Evolutionary conservation across 1,140 invertebrate genomes (phyloP), one percentile per base, ranked within the genome.

Genomic region (Ruditapes philippinarum): DNA sequence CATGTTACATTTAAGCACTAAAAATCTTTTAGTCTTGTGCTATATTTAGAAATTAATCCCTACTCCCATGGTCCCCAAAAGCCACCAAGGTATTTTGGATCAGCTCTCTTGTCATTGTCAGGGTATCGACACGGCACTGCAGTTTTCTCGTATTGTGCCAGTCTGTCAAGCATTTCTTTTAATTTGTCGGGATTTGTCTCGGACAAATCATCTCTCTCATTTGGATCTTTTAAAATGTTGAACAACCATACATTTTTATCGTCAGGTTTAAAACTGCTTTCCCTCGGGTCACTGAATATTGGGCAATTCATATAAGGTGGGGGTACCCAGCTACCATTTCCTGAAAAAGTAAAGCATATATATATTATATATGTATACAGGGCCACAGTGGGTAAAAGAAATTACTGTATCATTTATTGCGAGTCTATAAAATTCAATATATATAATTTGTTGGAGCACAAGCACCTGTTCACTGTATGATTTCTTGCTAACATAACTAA

Each of bases 51-150:
- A 49, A 17, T 49, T 7, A 28, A 28, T 5, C n/a, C 40, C 89
- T 89, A 93, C 62, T 91, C 88, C 93, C 94, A 95, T n/a, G 94
- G 94, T 31, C 93, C 93, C 94, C 94, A 95, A 22, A 92, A 93
- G 14, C 93, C 93, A 11, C 90, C 93, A 49, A 91, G 91, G 0
- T 86, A 45, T 31, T 76, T 38, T 0, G 94, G 94, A 70, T 95
- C 82, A 78, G 91, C 89, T 14, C 60, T 78, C 0, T 73, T 81
- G 68, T 95, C 94, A 80, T 70, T 33, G 0, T 33, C n/a, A 1
- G 93, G 94, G 81, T 86, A 94, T 12, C 62, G 14, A 31, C 86
- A 87, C 9, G 91, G 90, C 4, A 95, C 92, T 12, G 94, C 91
- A 33, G 93, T 94, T 4, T 70, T 74, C 60, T 93, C 90, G 57